Evolutionary conservation across 2,797 vertebrate genomes (phyloP), one percentile per base, ranked within the genome.

Genomic region (Rhinophrynus dorsalis): DNA sequence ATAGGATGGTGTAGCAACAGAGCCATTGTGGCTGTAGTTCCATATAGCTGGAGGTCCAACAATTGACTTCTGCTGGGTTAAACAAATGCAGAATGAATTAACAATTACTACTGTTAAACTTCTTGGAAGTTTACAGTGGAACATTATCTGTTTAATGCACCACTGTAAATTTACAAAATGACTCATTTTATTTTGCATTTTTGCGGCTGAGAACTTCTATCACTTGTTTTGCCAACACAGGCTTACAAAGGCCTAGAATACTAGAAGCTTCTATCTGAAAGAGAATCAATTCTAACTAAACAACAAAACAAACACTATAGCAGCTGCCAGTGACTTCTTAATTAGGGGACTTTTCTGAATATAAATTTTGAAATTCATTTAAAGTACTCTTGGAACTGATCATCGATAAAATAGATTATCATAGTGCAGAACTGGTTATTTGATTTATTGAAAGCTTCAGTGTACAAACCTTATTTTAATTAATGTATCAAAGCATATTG

Each of bases 271-370:
- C 15, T 56, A 17, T 42, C 30, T 17, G 11, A 11, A 42, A 56
- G 24, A 56, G 3, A 56, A 56, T 44, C 50, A 55, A 32, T 66
- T 66, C 37, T 33, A n/a, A 20, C 42, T 35, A 48, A 44, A 29
- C 52, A 58, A 33, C 21, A 3, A 40, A 65, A 3, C 54, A 59
- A 38, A 68, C 11, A 12, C 13, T 5, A 37, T 12, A 18, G 38
- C n/a, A 48, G 33, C 8, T 50, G 24, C 54, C 55, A 58, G 5
- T 3, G 7, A 37, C 8, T 27, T 21, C 26, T 57, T 57, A 67
- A 67, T 48, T 18, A 57, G 42, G 54, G 37, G 21, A 18, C 27
- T 52, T 12, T 38, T 37, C 12, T 33, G 29, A 57, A 67, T 55
- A 13, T 26, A 30, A 45, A 54, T 51, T 29, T 12, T 21, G 4